phyloP scores from a whole-genome alignment of 1,140 invertebrate genomes.

The Nebria ingens region DNA sequence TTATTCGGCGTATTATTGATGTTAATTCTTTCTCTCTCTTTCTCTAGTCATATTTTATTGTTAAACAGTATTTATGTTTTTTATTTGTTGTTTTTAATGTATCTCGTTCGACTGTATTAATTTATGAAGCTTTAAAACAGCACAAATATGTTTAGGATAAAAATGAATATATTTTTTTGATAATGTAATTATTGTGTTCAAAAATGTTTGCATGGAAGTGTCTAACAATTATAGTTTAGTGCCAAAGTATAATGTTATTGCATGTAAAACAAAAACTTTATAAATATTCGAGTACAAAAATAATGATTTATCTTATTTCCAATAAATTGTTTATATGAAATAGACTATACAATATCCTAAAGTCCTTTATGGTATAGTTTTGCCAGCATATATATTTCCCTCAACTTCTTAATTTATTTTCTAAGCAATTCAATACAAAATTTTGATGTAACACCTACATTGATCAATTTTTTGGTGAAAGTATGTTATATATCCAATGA shows the following conservation, averaged over 20 bases:
- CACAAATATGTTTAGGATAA: background rate
- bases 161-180: background rate
- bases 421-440: too few relatives aligned
- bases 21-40: conserved; percentile 1
- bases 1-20: conserved; percentile 31
- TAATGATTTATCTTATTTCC: conserved; percentile 10
- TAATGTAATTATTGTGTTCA: conserved; percentile 1
- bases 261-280: conserved; percentile 1
- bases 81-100: background rate
- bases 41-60: conserved; percentile 5
- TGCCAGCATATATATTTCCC: too few relatives aligned
- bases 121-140: background rate
- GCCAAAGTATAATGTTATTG: conserved; percentile 8
- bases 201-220: conserved; percentile 3
- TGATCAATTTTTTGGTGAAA: too few relatives aligned
- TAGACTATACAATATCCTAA: too few relatives aligned
- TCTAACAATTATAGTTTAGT: conserved; percentile 1
- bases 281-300: conserved; percentile 9
- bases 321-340: background rate
- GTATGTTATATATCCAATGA: too few relatives aligned
- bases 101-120: conserved; percentile 4
- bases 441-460: too few relatives aligned
- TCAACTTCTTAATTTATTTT: too few relatives aligned
- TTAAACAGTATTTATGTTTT: conserved; percentile 2
- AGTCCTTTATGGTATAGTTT: too few relatives aligned